Evolutionary conservation across 2,888 invertebrate species (phyloP).

Genomic region (Habrosyne pyritoides): DNA sequence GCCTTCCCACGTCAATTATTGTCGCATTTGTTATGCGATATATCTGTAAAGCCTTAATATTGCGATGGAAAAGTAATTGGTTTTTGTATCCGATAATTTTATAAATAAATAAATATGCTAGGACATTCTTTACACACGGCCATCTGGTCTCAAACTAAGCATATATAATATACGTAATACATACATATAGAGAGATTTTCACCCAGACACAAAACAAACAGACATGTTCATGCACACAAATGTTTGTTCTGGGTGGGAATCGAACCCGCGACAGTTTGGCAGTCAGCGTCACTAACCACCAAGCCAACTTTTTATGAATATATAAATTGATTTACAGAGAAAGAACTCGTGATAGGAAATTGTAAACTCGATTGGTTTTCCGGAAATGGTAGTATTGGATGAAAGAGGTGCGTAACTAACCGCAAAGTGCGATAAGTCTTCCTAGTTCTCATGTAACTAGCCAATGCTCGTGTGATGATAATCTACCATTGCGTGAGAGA

Average conservation of each 20-base stretch:
- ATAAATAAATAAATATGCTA: background rate
- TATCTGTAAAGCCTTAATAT: constrained; percentile 20
- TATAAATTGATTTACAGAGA: background rate
- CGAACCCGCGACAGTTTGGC: no score
- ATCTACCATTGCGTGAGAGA: constrained; percentile 35
- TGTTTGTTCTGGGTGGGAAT: no score
- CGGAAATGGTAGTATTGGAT: constrained; percentile 29
- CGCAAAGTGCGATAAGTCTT: constrained; percentile 47
- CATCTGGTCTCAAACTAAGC: no score
- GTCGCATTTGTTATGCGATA: constrained; percentile 21
- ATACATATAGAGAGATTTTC: no score
- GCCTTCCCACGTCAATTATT: constrained; percentile 36
- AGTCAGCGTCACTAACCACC: no score
- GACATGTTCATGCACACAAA: no score
- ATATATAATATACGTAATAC: no score
- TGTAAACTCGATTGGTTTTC: background rate
- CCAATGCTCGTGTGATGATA: constrained; percentile 42
- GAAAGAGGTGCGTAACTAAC: constrained; percentile 33
- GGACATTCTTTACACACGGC: no score
- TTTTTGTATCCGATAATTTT: background rate
- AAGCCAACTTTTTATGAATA: no score
- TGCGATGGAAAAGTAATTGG: constrained; percentile 14
- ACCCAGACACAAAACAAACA: no score
- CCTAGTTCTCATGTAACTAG: constrained; percentile 52
- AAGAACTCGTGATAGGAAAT: background rate